These are phyloP conservation scores for Nephotettix cincticeps DNA, from an alignment of 1,140 invertebrate species.

Conservation along the genomic window DNA sequence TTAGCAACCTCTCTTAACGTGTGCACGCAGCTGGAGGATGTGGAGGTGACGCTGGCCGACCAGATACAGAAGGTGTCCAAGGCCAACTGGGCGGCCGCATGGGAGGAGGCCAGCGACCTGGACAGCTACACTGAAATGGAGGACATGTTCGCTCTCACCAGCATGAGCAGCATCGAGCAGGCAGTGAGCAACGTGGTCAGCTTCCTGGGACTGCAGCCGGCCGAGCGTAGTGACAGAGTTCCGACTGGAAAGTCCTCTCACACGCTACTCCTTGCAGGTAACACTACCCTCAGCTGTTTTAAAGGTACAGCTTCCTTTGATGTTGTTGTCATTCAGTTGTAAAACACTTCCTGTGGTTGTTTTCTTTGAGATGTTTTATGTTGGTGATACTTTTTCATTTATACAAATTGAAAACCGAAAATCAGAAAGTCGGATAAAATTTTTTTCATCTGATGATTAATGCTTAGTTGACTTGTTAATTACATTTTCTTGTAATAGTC, in stretches of 20 bases:
- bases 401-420: too few species aligned
- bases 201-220: slow-evolving; percentile 86
- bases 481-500: too few species aligned
- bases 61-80: slow-evolving; percentile 86
- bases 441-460: too few species aligned
- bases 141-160: slow-evolving; percentile 86
- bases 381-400: too few species aligned
- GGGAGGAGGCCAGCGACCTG: slow-evolving; percentile 59
- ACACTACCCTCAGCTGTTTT: too few species aligned
- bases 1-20: too few species aligned
- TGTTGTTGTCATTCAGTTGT: too few species aligned
- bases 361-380: too few species aligned
- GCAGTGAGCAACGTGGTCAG: slow-evolving; percentile 85
- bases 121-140: slow-evolving; percentile 71
- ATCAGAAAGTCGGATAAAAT: too few species aligned
- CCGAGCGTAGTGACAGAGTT: slow-evolving; percentile 83
- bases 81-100: slow-evolving; percentile 72
- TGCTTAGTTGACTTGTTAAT: too few species aligned
- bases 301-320: too few species aligned
- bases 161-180: slow-evolving; percentile 76
- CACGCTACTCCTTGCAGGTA: slow-evolving; percentile 74
- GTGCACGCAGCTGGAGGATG: slow-evolving; percentile 75
- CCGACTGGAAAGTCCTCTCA: slow-evolving; percentile 82
- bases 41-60: slow-evolving; percentile 87
- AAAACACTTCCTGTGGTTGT: too few species aligned